Percentiles rank a stretch among this genome's conserved stretches.
These are phyloP conservation scores for Aspidiotus destructor DNA, from an alignment of 2,888 invertebrate species.

Conservation along the genomic window DNA sequence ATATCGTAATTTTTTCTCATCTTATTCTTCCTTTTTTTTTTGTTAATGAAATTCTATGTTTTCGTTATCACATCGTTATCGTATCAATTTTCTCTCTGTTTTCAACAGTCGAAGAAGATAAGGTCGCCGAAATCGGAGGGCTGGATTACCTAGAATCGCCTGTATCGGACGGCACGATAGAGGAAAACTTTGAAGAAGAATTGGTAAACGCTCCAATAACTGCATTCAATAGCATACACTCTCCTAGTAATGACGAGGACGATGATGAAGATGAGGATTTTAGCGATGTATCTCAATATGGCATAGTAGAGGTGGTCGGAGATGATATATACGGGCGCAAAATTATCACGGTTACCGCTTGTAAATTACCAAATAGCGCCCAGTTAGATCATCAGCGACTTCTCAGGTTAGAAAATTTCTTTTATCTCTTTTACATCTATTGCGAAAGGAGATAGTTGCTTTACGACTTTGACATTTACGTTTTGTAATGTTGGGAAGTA, in stretches of 20 bases:
- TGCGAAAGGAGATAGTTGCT: too few relatives aligned
- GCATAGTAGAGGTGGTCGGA: constrained; percentile 74
- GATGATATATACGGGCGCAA: constrained; percentile 80
- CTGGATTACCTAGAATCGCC: constrained; percentile 55
- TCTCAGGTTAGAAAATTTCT: constrained; percentile 48
- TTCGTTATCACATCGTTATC: too few relatives aligned
- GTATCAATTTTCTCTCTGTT: too few relatives aligned
- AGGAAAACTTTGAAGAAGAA: constrained; percentile 84
- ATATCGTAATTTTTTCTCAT: too few relatives aligned
- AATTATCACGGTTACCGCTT: constrained; percentile 93
- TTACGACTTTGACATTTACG: too few relatives aligned
- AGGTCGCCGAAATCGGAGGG: constrained; percentile 34
- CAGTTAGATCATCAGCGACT: constrained; percentile 64
- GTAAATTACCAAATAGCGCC: constrained; percentile 70
- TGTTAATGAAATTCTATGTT: too few relatives aligned
- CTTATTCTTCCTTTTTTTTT: too few relatives aligned
- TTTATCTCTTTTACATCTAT: too few relatives aligned
- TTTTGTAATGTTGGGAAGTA: too few relatives aligned
- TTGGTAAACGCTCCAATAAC: constrained; percentile 54
- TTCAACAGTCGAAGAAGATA: constrained; percentile 26
- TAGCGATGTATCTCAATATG: constrained; percentile 60
- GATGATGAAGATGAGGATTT: constrained; percentile 50
- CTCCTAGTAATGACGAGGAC: constrained; percentile 6
- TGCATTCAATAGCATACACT: constrained; percentile 23
- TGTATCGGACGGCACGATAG: constrained; percentile 75